These are phyloP conservation scores for Eupithecia inturbata DNA, from an alignment of 2,888 invertebrate genomes.

Conservation along the genomic window DNA sequence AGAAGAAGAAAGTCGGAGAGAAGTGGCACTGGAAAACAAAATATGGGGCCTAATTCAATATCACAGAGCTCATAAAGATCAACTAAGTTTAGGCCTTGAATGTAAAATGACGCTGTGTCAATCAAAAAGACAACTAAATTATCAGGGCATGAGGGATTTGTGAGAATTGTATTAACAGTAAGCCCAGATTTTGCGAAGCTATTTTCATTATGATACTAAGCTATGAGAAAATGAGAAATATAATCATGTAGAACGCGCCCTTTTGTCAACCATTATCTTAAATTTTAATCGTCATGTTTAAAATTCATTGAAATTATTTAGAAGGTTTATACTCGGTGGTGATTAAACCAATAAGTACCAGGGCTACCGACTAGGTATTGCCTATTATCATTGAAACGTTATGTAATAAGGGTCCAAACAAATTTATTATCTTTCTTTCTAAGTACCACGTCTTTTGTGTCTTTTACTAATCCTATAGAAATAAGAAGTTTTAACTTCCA, in stretches of 20 bases:
- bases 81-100: constrained; percentile 21
- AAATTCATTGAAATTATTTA: background rate
- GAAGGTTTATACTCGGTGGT: background rate
- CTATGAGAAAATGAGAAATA: background rate
- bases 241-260: background rate
- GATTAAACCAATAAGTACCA: no score
- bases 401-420: no score
- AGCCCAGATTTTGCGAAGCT: background rate
- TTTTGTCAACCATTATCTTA: no score
- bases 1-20: background rate
- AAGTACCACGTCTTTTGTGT: background rate
- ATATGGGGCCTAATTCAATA: constrained; percentile 20
- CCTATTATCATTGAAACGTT: no score
- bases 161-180: background rate
- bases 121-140: constrained; percentile 28
- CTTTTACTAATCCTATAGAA: background rate
- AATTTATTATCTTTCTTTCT: no score
- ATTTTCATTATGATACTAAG: background rate
- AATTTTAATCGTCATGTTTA: no score
- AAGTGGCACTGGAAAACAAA: background rate
- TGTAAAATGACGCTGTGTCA: constrained; percentile 22
- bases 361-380: no score
- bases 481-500: background rate
- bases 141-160: constrained; percentile 13
- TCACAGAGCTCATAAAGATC: constrained; percentile 7